phyloP scores from a whole-genome alignment of 2,113 vertebrate genomes.

The Heliornis fulica region DNA sequence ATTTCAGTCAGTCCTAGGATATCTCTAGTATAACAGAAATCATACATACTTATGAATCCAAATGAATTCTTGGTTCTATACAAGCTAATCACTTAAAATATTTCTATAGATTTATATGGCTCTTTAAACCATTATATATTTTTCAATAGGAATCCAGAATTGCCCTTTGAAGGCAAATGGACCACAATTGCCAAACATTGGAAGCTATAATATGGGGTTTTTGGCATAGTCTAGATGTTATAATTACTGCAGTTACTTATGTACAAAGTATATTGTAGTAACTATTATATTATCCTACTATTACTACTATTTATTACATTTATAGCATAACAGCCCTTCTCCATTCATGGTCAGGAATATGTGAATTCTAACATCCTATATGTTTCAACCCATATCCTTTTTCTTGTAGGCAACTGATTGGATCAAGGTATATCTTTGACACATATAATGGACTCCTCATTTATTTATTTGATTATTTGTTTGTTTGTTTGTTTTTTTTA shows the following conservation, averaged over 20 bases:
- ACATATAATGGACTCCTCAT: too few relatives aligned
- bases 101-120: too few relatives aligned
- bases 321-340: not conserved
- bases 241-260: not conserved
- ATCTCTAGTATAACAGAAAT: not conserved
- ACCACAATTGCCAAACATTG: not conserved
- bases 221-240: not conserved
- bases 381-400: not conserved
- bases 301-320: not conserved
- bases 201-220: not conserved
- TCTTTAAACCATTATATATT: not conserved
- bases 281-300: not conserved
- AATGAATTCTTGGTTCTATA: not conserved
- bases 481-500: too few relatives aligned
- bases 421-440: not conserved
- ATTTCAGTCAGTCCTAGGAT: not conserved
- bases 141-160: not conserved
- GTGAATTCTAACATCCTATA: not conserved
- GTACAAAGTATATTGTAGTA: not conserved
- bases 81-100: not conserved
- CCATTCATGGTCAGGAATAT: too few relatives aligned
- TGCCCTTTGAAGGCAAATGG: not conserved
- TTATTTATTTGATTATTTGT: not conserved
- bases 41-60: not conserved
- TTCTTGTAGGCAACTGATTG: not conserved